Evolutionary conservation across 2,888 invertebrate genomes (phyloP), one percentile per base, ranked within the genome.

Genomic region (Axea sp.): DNA sequence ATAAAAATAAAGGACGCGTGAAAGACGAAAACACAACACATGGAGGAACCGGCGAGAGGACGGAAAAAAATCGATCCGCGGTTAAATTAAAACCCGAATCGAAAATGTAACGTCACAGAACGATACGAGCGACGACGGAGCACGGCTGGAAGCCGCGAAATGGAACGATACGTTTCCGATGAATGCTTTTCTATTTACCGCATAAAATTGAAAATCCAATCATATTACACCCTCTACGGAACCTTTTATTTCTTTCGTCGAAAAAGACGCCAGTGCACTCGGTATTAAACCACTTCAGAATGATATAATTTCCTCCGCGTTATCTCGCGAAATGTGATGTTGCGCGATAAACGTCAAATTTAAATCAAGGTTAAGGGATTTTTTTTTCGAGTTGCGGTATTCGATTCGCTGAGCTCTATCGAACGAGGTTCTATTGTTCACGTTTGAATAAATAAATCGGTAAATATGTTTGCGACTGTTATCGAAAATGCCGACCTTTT

Each of bases 141-240:
- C 39, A 24, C 30, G 19, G 12, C 15, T 19, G 24, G 24, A 19
- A 37, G 11, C 41, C n/a, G n/a, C n/a, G n/a, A n/a, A n/a, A n/a
- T n/a, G 49, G 30, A 65, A 65, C 35, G 65, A 49, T 43, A 65
- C 45, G 47, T 59, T 35, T 59, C 45, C 45, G 45, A 31, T 47
- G 31, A 55, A 55, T 37, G 55, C 11, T 39, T 47, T 47, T 67
- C 45, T 67, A 55, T 67, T 67, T 67, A 67, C 55, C 35, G 47
- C 47, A 47, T 47, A 37, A 67, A 67, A 67, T 67, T 67, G 65
- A 67, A 67, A 55, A 55, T 37, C 39, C 65, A 47, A 55, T 67
- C 65, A 45, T 55, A 45, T 67, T 67, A 55, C 55, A 33, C 19
- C 35, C 43, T 41, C 30, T 33, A 31, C 15, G 17, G 15, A 37